These are phyloP conservation scores for Paedocypris sp. DNA, from an alignment of 2,113 vertebrate species.

Conservation along the genomic window DNA sequence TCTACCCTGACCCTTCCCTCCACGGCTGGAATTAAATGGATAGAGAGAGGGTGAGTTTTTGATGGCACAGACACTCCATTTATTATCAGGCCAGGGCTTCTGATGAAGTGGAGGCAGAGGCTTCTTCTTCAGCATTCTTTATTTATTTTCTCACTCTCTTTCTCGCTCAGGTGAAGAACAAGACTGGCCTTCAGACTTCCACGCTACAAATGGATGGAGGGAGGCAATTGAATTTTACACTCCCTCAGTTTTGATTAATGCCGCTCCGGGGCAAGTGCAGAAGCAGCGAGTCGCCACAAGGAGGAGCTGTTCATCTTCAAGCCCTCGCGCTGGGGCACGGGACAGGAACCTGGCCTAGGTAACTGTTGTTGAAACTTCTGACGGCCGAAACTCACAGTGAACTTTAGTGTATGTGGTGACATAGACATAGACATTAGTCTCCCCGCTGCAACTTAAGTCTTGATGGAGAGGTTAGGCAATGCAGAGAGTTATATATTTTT, in stretches of 20 bases:
- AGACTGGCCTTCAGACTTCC: constrained; percentile 88
- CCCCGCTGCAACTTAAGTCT: too few relatives aligned
- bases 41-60: constrained; percentile 74
- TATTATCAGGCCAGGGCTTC: constrained; percentile 76
- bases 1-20: constrained; percentile 80
- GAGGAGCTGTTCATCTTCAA: constrained; percentile 66
- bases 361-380: too few relatives aligned
- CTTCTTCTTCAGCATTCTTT: constrained; percentile 46
- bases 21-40: constrained; percentile 79
- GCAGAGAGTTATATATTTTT: too few relatives aligned
- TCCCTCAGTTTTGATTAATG: constrained; percentile 87
- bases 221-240: constrained; percentile 96
- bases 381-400: too few relatives aligned
- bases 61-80: constrained; percentile 95
- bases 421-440: too few relatives aligned
- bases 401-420: too few relatives aligned
- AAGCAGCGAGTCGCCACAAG: constrained; percentile 54
- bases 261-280: constrained; percentile 33
- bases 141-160: constrained; percentile 9
- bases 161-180: constrained; percentile 62
- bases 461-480: too few relatives aligned
- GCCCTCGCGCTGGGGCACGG: too few relatives aligned
- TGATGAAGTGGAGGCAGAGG: constrained; percentile 86
- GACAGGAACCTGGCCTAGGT: too few relatives aligned
- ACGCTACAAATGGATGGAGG: constrained; percentile 87